These are phyloP conservation scores for Pristionchus maxplancki DNA, from an alignment of 2,888 invertebrate species.

Conservation along the genomic window DNA sequence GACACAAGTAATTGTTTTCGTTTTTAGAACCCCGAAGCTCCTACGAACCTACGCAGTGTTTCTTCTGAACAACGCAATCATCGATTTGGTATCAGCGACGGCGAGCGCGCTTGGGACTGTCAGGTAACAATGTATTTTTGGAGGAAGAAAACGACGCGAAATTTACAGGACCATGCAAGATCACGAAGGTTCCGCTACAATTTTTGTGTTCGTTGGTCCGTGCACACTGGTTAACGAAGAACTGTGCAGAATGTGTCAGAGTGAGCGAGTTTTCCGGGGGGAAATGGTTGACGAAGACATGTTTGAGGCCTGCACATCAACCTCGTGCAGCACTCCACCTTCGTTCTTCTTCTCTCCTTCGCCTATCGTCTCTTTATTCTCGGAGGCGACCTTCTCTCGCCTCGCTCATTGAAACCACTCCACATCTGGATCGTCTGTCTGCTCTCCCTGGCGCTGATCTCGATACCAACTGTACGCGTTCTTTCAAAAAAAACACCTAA, in stretches of 20 bases:
- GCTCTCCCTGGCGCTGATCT: background rate
- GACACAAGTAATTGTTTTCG: background rate
- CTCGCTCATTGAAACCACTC: background rate
- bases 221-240: background rate
- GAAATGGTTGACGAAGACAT: too few relatives aligned
- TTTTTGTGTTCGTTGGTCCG: background rate
- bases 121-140: background rate
- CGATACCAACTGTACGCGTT: background rate
- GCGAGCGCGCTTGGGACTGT: background rate
- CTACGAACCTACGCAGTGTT: background rate
- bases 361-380: background rate
- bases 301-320: background rate
- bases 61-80: background rate
- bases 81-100: background rate
- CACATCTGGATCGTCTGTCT: background rate
- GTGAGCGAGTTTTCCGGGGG: too few relatives aligned
- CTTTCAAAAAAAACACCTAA: background rate
- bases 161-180: background rate
- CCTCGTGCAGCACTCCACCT: background rate
- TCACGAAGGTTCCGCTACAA: background rate
- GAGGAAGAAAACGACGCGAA: too few relatives aligned
- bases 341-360: background rate
- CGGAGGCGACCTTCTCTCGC: background rate
- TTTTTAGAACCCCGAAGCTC: background rate
- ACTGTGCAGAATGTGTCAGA: background rate